Evolutionary conservation across 1,140 invertebrate species (phyloP).

Genomic region (Drosophila kepulauana): DNA sequence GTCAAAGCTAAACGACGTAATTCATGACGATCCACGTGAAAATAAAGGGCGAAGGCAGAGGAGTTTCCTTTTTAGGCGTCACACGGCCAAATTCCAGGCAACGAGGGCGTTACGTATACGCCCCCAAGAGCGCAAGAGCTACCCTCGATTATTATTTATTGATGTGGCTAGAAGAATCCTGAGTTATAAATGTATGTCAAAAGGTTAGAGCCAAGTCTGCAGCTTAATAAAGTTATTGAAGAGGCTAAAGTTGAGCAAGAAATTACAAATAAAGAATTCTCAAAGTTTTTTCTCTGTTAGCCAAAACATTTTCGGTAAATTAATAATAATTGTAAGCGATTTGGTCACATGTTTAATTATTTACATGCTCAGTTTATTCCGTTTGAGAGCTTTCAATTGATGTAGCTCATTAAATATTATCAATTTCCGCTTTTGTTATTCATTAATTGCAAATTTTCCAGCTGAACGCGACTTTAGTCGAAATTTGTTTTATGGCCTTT

Average conservation of each 20-base stretch:
- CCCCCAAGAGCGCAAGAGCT: constrained; percentile 8
- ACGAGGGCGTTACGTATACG: constrained; percentile 16
- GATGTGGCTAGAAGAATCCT: constrained; percentile 20
- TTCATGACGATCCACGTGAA: constrained; percentile 38
- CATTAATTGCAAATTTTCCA: constrained; percentile 63
- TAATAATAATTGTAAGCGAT: neutral
- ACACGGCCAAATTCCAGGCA: neutral
- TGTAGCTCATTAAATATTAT: constrained; percentile 27
- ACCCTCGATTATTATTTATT: constrained; percentile 57
- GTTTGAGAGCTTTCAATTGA: neutral
- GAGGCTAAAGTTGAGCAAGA: neutral
- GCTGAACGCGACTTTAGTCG: constrained; percentile 37
- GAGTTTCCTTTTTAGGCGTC: constrained; percentile 21
- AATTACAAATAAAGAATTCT: constrained; percentile 4
- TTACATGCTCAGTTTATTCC: neutral
- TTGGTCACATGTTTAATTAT: neutral
- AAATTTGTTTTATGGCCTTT: constrained; percentile 23
- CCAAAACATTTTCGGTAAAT: neutral
- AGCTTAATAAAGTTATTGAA: constrained; percentile 35
- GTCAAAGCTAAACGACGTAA: constrained; percentile 67
- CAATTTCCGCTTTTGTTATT: constrained; percentile 56
- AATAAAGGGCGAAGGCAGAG: constrained; percentile 9
- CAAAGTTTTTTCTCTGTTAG: neutral
- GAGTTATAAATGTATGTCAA: constrained; percentile 15
- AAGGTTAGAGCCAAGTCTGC: neutral